Percentiles rank a stretch among this genome's conserved stretches.
Evolutionary conservation across 23 tunicate species (phyloP).

Genomic region (Phallusia fumigata): DNA sequence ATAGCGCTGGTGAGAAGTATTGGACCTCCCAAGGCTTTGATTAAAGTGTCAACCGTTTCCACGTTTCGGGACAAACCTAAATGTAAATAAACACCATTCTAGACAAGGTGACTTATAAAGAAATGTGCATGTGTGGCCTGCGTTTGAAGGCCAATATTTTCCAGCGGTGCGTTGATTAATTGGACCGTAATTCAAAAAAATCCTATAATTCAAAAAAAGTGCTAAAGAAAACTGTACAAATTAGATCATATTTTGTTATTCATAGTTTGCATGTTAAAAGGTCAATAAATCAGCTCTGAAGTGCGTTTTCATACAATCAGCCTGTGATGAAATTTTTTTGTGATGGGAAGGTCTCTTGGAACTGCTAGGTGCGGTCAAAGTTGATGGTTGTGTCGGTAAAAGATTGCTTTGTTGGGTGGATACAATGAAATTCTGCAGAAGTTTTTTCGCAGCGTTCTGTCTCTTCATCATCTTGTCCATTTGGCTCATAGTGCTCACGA

Average conservation of each 20-base stretch:
- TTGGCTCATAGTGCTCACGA: constrained; percentile 16
- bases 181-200: no score
- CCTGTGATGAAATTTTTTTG: not conserved
- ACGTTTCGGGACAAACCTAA: constrained; percentile 16
- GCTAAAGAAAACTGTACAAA: no score
- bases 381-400: not conserved
- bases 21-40: constrained; percentile 58
- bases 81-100: not conserved
- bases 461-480: not conserved
- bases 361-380: not conserved
- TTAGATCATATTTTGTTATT: no score
- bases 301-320: not conserved
- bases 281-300: no score
- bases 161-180: no score
- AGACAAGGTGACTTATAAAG: no score
- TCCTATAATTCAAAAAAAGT: no score
- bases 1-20: constrained; percentile 36
- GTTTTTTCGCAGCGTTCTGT: constrained; percentile 1
- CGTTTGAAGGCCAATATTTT: no score
- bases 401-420: not conserved
- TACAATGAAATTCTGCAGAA: not conserved
- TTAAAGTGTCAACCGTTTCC: constrained; percentile 23
- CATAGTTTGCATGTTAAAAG: no score
- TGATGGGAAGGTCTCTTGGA: not conserved
- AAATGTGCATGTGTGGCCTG: no score